These are phyloP conservation scores for Choreutis nemorana DNA, from an alignment of 2,888 invertebrate genomes.

Conservation along the genomic window DNA sequence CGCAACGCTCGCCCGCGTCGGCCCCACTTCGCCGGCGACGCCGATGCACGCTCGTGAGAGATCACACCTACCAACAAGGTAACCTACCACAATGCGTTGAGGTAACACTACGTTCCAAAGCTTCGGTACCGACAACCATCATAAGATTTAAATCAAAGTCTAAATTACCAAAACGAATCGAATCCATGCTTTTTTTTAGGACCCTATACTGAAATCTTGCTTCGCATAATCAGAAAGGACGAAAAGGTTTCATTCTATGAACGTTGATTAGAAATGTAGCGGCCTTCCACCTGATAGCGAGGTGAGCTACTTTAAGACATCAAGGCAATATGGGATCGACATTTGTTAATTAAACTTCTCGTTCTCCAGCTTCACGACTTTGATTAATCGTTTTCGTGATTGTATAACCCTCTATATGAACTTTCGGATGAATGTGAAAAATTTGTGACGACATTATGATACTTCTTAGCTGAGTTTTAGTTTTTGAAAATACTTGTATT, in stretches of 20 bases:
- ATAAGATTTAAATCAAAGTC: too few species aligned
- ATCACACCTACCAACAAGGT: slow-evolving; percentile 30
- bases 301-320: slow-evolving; percentile 48
- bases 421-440: neutral
- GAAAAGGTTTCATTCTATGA: too few species aligned
- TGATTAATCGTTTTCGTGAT: slow-evolving; percentile 8
- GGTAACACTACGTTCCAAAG: too few species aligned
- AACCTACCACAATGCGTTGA: slow-evolving; percentile 28
- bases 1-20: slow-evolving; percentile 40
- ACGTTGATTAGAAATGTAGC: slow-evolving; percentile 52
- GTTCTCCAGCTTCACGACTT: slow-evolving; percentile 18
- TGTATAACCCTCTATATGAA: slow-evolving; percentile 2
- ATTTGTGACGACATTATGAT: slow-evolving; percentile 1
- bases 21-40: slow-evolving; percentile 42
- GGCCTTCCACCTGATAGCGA: slow-evolving; percentile 48
- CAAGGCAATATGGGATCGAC: slow-evolving; percentile 45
- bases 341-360: slow-evolving; percentile 40
- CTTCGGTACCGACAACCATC: too few species aligned
- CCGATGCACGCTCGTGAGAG: slow-evolving; percentile 41
- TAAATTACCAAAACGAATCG: slow-evolving; percentile 1
- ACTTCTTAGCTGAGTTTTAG: neutral
- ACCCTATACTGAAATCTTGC: too few species aligned
- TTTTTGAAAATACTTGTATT: slow-evolving; percentile 1
- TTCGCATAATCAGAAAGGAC: too few species aligned
- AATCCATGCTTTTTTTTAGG: slow-evolving; percentile 15